A percentile compares a stretch with the other conserved stretches of the same genome.
Conservation (phyloP, 2,113 vertebrate genomes). For the Plotosus lineatus region DNA sequence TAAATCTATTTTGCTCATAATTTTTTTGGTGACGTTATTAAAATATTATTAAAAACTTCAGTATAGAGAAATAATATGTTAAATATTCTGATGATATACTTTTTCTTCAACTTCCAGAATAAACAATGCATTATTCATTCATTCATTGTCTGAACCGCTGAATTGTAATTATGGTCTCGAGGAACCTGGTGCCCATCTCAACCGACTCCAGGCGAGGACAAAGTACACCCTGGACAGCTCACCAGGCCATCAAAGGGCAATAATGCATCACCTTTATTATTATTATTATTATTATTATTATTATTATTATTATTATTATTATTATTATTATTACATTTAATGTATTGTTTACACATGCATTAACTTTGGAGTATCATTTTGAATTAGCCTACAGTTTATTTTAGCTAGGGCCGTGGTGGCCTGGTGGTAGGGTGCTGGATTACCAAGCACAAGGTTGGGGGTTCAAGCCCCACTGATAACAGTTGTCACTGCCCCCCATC, state of each 20-base stretch:
- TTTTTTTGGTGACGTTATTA: background rate
- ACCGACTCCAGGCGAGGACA: too few relatives aligned
- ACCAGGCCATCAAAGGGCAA: too few relatives aligned
- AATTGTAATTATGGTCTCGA: too few relatives aligned
- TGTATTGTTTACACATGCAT: background rate
- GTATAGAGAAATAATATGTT: background rate
- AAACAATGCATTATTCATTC: background rate
- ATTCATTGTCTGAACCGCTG: background rate
- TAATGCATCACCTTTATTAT: too few relatives aligned
- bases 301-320: background rate
- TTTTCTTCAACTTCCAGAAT: background rate
- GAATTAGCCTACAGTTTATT: background rate
- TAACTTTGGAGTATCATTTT: background rate
- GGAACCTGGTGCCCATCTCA: too few relatives aligned
- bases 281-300: too few relatives aligned
- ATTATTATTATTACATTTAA: background rate
- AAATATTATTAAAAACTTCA: background rate
- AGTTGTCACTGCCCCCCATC: too few relatives aligned
- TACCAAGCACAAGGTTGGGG: too few relatives aligned
- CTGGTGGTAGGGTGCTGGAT: too few relatives aligned
- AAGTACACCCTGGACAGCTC: too few relatives aligned
- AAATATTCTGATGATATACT: background rate
- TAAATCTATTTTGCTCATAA: constrained; percentile 18
- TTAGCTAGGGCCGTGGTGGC: too few relatives aligned
- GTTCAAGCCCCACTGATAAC: too few relatives aligned